phyloP scores from a whole-genome alignment of 2,113 vertebrate genomes.

The Panthera tigris region DNA sequence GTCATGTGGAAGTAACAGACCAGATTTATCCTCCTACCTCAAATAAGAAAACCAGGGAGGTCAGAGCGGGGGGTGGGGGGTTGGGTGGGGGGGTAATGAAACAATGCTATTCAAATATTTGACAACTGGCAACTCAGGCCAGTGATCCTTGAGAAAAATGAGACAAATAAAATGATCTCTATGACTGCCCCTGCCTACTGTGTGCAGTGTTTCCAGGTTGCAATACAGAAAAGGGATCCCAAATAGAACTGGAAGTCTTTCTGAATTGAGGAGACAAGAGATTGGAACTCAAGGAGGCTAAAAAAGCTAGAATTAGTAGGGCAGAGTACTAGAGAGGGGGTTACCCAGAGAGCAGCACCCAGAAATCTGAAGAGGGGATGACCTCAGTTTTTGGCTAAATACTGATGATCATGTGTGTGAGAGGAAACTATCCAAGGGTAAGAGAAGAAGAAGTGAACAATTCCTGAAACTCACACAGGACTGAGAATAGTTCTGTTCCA shows the following conservation, averaged over 20 bases:
- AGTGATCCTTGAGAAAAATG: not conserved
- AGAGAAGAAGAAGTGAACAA: not conserved
- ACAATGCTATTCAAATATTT: not conserved
- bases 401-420: not conserved
- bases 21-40: not conserved
- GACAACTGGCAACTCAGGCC: not conserved
- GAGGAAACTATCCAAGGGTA: not conserved
- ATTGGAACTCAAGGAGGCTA: not conserved
- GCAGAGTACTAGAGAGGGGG: not conserved
- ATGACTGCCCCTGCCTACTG: not conserved
- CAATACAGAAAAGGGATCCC: not conserved
- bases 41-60: not conserved
- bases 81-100: accelerated
- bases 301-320: not conserved
- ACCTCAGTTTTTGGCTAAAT: not conserved
- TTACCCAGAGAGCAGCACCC: not conserved
- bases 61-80: accelerated
- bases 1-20: not conserved
- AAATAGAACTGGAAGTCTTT: not conserved
- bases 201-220: not conserved
- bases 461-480: not conserved
- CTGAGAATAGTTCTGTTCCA: not conserved
- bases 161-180: not conserved
- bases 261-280: not conserved
- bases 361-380: not conserved